Conservation (phyloP, 53 echinoderm and acorn worm species). For the Henricia sp. region DNA sequence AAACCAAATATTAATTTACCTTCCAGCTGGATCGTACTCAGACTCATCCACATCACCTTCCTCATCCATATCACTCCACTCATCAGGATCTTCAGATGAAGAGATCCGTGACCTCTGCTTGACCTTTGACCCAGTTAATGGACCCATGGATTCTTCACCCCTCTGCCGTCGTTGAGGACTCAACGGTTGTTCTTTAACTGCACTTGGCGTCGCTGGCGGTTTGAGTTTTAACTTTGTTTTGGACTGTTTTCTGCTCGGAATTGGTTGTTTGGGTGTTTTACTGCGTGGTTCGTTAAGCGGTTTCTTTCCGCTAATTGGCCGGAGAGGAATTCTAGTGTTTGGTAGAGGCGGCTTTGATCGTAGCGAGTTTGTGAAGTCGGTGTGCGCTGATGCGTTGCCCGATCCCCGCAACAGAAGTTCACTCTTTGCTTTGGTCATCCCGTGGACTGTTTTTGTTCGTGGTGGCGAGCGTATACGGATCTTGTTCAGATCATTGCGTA, state of each 20-base stretch:
- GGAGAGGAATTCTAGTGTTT: slow-evolving; percentile 12
- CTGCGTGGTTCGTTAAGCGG: slow-evolving; percentile 30
- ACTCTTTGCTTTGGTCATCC: slow-evolving; percentile 7
- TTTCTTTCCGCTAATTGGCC: slow-evolving; percentile 48
- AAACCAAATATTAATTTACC: too few species aligned
- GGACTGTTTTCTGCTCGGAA: slow-evolving; percentile 23
- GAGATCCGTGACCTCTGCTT: slow-evolving; percentile 27
- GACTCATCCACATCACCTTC: slow-evolving; percentile 77
- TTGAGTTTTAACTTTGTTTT: slow-evolving; percentile 35
- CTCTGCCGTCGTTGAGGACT: slow-evolving; percentile 35
- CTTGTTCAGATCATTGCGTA: slow-evolving; percentile 47
- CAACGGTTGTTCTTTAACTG: not conserved
- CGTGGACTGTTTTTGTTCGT: slow-evolving; percentile 19
- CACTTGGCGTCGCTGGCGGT: slow-evolving; percentile 3
- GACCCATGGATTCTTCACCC: slow-evolving; percentile 35
- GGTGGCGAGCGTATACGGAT: slow-evolving; percentile 35
- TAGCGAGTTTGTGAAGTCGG: not conserved
- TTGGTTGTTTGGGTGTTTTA: not conserved
- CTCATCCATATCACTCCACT: slow-evolving; percentile 97
- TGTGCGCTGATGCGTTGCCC: not conserved
- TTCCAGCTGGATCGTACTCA: slow-evolving; percentile 74
- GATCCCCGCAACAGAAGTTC: slow-evolving; percentile 12
- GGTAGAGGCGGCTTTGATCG: slow-evolving; percentile 44
- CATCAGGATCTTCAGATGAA: slow-evolving; percentile 75
- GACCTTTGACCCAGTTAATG: slow-evolving; percentile 16